Evolutionary conservation across 2,797 vertebrate genomes (phyloP).

Genomic region (Bovichtus diacanthus): DNA sequence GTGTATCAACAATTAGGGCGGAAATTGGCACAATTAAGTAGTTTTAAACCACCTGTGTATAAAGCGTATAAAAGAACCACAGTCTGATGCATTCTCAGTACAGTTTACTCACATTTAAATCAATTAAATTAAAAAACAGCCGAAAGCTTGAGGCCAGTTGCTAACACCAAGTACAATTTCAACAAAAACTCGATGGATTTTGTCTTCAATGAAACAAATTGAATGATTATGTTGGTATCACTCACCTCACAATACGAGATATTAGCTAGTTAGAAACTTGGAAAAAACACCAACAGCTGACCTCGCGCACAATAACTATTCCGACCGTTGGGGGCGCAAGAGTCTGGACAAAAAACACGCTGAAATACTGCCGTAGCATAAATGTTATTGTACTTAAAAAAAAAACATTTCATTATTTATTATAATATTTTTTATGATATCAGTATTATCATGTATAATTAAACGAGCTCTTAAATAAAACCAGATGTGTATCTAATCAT

Average conservation of each 20-base stretch:
- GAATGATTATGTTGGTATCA: background rate
- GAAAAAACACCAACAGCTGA: slow-evolving; percentile 10
- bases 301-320: slow-evolving; percentile 8
- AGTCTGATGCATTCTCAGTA: background rate
- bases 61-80: accelerated
- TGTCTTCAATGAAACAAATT: background rate
- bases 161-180: background rate
- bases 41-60: background rate
- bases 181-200: background rate
- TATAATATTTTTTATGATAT: accelerated
- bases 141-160: background rate
- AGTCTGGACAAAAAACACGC: background rate
- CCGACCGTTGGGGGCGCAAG: slow-evolving; percentile 31
- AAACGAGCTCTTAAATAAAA: accelerated
- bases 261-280: slow-evolving; percentile 45
- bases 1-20: background rate
- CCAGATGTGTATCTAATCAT: accelerated
- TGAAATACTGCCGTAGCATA: background rate
- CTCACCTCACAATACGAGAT: slow-evolving; percentile 41
- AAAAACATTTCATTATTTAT: too few relatives aligned
- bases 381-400: too few relatives aligned
- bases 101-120: background rate
- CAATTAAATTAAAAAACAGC: background rate
- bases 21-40: background rate
- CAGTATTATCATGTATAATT: accelerated